Percentiles rank a stretch among this genome's conserved stretches.
phyloP scores from a whole-genome alignment of 2,797 vertebrate genomes.

The Acrossocheilus fasciatus region DNA sequence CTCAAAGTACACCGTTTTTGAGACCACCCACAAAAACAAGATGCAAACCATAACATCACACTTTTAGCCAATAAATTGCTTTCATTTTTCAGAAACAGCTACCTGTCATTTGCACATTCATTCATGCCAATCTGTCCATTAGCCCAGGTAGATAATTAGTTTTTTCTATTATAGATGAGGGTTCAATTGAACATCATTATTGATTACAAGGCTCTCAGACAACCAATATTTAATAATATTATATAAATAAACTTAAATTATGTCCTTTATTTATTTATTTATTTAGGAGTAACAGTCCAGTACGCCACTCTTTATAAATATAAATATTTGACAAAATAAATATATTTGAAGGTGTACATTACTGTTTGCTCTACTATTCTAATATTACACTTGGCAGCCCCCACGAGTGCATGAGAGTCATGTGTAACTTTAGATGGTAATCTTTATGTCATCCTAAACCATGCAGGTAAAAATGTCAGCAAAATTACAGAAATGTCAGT shows the following conservation, averaged over 20 bases:
- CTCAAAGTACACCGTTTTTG: background rate
- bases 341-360: background rate
- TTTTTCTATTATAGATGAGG: background rate
- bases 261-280: background rate
- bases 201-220: background rate
- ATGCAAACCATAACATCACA: background rate
- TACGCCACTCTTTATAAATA: background rate
- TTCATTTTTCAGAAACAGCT: background rate
- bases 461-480: slow-evolving; percentile 21
- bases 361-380: background rate
- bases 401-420: background rate
- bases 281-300: background rate
- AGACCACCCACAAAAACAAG: slow-evolving; percentile 19
- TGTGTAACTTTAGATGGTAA: slow-evolving; percentile 14
- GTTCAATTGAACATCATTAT: background rate
- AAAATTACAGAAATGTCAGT: slow-evolving; percentile 49
- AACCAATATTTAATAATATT: background rate
- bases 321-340: background rate
- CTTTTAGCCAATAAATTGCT: background rate
- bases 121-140: background rate
- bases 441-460: background rate
- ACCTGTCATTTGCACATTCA: background rate
- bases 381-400: slow-evolving; percentile 1
- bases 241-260: background rate
- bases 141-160: background rate